Base-by-base conservation (phyloP, 2,113 vertebrate genomes). In the Ophiodon elongatus region DNA sequence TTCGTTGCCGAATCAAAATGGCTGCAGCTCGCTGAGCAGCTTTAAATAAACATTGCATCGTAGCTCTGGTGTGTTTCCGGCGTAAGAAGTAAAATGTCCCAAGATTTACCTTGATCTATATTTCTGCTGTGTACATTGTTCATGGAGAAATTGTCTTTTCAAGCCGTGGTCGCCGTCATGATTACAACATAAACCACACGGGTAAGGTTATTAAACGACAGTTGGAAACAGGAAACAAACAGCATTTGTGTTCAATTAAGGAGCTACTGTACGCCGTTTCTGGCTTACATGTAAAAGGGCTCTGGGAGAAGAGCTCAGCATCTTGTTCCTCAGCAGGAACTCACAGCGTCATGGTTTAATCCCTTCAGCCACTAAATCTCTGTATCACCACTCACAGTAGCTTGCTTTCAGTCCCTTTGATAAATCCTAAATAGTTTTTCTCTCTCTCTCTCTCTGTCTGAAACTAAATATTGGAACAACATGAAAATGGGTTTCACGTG, bases 401-500 rank as follows among this genome's bases (percentile, higher is more conserved):
- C 66, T 79, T 10, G 6, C 19, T 37, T 8, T 56, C 13, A 31
- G 37, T 41, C 73, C 25, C 8, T 57, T 29, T 56, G 57, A 62
- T 74, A 27, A 43, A 74, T 56, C 37, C 10, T 56, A 23, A 41
- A 10, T 66, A 23, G 1, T 23, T 39, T 14, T 62, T 37, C 41
- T 75, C 21, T 68, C 31, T 33, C 41, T 74, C 11, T 54, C 21
- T 68, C 31, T 33, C 41, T 74, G 8, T 54, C 54, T 59, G 54
- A 31, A 27, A 60, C 67, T 7, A 17, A 57, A 65, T 10, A 19
- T 41, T 47, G 4, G 21, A n/a, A 35, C 27, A 47, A 75, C 0
- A 21, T 87, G 76, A 76, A 72, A 57, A 78, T 65, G 41, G 2
- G 2, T 68, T 62, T 47, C 25, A 35, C 43, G 23, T 80, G 64